These are phyloP conservation scores for Willisornis vidua DNA, from an alignment of 2,113 vertebrate genomes.

Conservation along the genomic window DNA sequence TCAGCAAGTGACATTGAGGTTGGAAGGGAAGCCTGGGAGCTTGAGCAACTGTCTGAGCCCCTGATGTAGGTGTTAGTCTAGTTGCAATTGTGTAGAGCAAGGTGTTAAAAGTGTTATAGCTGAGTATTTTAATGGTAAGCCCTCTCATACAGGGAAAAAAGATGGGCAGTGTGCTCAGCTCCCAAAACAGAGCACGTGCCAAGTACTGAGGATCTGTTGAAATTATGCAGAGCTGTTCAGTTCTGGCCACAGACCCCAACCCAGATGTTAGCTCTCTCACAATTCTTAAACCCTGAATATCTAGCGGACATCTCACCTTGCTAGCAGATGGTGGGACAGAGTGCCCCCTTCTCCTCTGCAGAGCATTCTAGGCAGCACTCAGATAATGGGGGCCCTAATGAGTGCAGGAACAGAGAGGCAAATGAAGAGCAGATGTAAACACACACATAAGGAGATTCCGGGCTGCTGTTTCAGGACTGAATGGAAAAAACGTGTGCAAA, in stretches of 20 bases:
- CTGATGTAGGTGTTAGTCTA: not conserved
- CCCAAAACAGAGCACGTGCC: not conserved
- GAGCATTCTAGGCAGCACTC: not conserved
- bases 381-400: not conserved
- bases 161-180: not conserved
- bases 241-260: not conserved
- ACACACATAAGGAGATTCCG: not conserved
- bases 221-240: not conserved
- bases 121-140: not conserved
- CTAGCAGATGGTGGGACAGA: too few relatives aligned
- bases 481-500: not conserved
- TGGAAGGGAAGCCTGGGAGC: not conserved
- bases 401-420: not conserved
- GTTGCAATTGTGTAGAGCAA: not conserved
- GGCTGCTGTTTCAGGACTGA: not conserved
- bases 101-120: not conserved
- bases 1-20: not conserved
- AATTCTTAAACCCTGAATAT: not conserved
- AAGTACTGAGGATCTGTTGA: not conserved
- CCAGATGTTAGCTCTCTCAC: not conserved
- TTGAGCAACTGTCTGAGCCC: not conserved
- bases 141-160: not conserved
- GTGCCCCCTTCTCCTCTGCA: not conserved
- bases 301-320: rapidly evolving
- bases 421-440: not conserved